phyloP scores from a whole-genome alignment of 2,113 vertebrate genomes.

The Pomatostomus ruficeps region DNA sequence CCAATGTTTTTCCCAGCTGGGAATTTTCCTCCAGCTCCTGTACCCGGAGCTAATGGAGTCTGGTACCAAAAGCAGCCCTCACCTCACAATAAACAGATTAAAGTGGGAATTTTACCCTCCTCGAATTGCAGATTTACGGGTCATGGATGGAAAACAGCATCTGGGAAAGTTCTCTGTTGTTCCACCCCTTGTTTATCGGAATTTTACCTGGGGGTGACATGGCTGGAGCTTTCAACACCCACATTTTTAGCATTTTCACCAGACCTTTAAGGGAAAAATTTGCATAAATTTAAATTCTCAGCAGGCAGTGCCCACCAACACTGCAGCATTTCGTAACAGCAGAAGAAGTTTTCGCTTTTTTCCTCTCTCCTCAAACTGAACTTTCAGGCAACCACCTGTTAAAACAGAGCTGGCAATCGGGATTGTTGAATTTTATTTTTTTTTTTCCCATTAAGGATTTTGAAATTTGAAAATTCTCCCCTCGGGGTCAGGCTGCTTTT shows the following conservation, averaged over 20 bases:
- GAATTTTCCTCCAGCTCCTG: background rate
- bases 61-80: conserved; percentile 10
- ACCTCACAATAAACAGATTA: background rate
- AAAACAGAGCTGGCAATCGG: background rate
- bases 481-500: background rate
- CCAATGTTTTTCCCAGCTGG: background rate
- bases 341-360: background rate
- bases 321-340: background rate
- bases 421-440: background rate
- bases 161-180: background rate
- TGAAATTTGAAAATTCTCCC: background rate
- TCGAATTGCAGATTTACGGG: background rate
- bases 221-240: background rate
- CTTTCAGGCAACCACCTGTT: background rate
- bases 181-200: background rate
- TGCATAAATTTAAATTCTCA: background rate
- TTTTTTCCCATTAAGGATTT: background rate
- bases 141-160: background rate
- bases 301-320: background rate
- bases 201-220: background rate
- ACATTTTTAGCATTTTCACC: background rate
- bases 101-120: background rate
- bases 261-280: background rate
- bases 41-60: background rate
- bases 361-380: background rate